phyloP scores from a whole-genome alignment of 1,140 invertebrate species.

The Dendroctonus valens region DNA sequence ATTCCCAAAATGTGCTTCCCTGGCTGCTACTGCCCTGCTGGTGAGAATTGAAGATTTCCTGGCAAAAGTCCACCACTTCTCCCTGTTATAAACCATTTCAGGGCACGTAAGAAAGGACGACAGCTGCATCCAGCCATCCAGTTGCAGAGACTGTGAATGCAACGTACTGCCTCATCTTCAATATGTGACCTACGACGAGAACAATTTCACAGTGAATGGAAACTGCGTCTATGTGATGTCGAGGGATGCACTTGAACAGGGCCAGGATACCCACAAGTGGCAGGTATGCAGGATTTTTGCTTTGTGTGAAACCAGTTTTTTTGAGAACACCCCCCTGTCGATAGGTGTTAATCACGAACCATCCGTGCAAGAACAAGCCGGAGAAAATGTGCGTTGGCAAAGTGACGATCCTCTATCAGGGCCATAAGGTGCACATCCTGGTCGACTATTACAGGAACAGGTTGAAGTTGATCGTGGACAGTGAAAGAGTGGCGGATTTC shows the following conservation, averaged over 20 bases:
- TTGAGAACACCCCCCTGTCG: background rate
- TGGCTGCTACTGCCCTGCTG: conserved; percentile 82
- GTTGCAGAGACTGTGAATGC: conserved; percentile 78
- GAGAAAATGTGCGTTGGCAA: conserved; percentile 59
- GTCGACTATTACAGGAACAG: conserved; percentile 39
- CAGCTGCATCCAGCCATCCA: conserved; percentile 65
- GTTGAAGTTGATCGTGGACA: conserved; percentile 49
- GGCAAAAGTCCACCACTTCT: background rate
- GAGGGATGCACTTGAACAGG: conserved; percentile 55
- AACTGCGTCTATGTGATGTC: conserved; percentile 80
- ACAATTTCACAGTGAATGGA: conserved; percentile 67
- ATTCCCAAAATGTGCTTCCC: conserved; percentile 68
- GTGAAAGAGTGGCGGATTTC: conserved; percentile 43
- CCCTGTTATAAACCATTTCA: background rate
- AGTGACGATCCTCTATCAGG: conserved; percentile 64
- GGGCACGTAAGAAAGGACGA: conserved; percentile 64
- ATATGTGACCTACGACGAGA: conserved; percentile 72
- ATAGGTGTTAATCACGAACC: conserved; percentile 63
- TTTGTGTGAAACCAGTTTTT: background rate
- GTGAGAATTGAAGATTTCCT: conserved; percentile 40
- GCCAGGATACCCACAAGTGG: conserved; percentile 60
- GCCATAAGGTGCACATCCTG: conserved; percentile 53
- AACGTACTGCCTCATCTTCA: conserved; percentile 69
- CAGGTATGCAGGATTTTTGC: conserved; percentile 50
- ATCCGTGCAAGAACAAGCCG: conserved; percentile 54